Evolutionary conservation across 30 jellyfish, hydroid and myxozoan genomes (phyloP).

Genomic region (Cassiopea xamachana): DNA sequence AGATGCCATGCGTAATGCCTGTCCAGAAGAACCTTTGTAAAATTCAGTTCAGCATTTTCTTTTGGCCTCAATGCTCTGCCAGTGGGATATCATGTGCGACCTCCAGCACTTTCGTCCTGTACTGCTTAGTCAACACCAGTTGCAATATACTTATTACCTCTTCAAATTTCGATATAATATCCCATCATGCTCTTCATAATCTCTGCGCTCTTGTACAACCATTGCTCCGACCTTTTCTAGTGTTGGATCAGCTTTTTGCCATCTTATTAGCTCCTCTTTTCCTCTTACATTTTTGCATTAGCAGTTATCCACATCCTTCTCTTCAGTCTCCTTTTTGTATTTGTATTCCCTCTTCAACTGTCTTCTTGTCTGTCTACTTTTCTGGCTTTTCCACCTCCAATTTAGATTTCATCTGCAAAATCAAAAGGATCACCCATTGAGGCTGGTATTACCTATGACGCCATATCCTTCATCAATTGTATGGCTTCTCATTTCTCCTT

Average conservation of each 20-base stretch:
- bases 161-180: not conserved
- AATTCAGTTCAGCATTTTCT: conserved; percentile 24
- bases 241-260: not conserved
- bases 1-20: conserved; percentile 21
- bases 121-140: conserved; percentile 6
- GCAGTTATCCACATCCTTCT: not conserved
- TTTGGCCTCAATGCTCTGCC: conserved; percentile 46
- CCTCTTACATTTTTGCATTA: not conserved
- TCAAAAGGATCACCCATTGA: not conserved
- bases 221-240: not conserved
- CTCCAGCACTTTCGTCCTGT: conserved; percentile 6
- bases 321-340: not conserved
- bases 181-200: not conserved
- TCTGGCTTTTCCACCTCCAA: not conserved
- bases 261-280: not conserved
- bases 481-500: not conserved
- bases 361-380: not conserved
- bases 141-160: not conserved
- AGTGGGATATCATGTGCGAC: conserved; percentile 26
- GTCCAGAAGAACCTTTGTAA: conserved; percentile 33
- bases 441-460: not conserved
- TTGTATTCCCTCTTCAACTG: not conserved
- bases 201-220: not conserved
- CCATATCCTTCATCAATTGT: not conserved
- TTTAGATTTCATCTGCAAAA: not conserved